phyloP scores from a whole-genome alignment of 2,888 invertebrate species.

The Bombylius major region DNA sequence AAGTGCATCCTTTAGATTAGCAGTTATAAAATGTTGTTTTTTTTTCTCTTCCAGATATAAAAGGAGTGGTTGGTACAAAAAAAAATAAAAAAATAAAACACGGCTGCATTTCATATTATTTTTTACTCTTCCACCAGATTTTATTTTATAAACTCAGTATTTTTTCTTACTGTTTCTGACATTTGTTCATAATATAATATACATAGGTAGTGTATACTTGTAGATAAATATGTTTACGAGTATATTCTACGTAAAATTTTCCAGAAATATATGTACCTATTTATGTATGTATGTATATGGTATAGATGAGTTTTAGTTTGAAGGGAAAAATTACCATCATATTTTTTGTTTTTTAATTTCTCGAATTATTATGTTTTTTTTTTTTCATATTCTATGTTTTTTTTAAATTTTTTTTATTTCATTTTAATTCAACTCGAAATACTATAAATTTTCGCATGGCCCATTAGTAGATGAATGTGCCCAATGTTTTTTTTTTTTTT shows the following conservation, averaged over 20 bases:
- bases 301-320: too few species aligned
- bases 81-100: background rate
- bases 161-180: background rate
- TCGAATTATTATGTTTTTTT: too few species aligned
- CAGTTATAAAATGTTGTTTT: conserved; percentile 5
- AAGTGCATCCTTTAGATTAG: conserved; percentile 13
- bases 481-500: conserved; percentile 13
- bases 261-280: too few species aligned
- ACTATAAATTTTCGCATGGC: conserved; percentile 12
- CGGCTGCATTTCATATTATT: conserved; percentile 11
- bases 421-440: conserved; percentile 3
- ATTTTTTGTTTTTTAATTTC: too few species aligned
- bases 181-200: too few species aligned
- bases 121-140: conserved; percentile 2
- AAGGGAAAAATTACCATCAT: too few species aligned
- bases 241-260: too few species aligned
- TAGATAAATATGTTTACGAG: too few species aligned
- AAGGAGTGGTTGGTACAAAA: conserved; percentile 6
- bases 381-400: too few species aligned
- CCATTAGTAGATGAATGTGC: conserved; percentile 15
- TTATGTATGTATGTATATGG: too few species aligned
- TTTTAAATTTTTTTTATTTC: background rate
- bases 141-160: background rate
- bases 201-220: too few species aligned
- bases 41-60: conserved; percentile 3